phyloP scores from a whole-genome alignment of 1,140 invertebrate species.

The Diachasmimorpha longicaudata region DNA sequence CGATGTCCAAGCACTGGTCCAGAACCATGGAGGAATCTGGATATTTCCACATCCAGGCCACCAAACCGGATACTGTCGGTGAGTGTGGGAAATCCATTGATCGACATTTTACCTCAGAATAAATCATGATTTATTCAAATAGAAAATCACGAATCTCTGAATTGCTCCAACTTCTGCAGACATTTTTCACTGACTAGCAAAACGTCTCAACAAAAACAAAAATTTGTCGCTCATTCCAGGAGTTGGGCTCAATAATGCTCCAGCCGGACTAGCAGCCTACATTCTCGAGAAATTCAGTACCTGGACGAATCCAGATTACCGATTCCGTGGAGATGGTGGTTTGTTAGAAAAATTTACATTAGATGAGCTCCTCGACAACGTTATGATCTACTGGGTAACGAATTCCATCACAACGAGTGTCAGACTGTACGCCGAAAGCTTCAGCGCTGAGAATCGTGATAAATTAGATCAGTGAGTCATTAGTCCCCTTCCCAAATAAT shows the following conservation, averaged over 20 bases:
- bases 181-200: too few relatives aligned
- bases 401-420: conserved; percentile 78
- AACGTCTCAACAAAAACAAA: too few relatives aligned
- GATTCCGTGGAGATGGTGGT: conserved; percentile 72
- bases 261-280: conserved; percentile 79
- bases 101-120: too few relatives aligned
- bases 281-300: conserved; percentile 87
- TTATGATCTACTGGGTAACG: conserved; percentile 88
- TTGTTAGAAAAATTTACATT: conserved; percentile 69
- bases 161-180: too few relatives aligned
- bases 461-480: conserved; percentile 62
- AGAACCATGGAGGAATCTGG: conserved; percentile 73
- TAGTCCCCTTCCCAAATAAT: background rate
- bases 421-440: conserved; percentile 76
- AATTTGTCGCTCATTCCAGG: conserved; percentile 55
- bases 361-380: conserved; percentile 83
- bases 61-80: conserved; percentile 92
- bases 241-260: conserved; percentile 70
- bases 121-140: too few relatives aligned
- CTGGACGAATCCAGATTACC: conserved; percentile 72
- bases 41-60: conserved; percentile 85
- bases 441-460: conserved; percentile 54
- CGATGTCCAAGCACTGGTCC: conserved; percentile 61
- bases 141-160: too few relatives aligned
- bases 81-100: conserved; percentile 35